These are phyloP conservation scores for Priocnemis perturbator DNA, from an alignment of 2,888 invertebrate genomes.

Conservation along the genomic window DNA sequence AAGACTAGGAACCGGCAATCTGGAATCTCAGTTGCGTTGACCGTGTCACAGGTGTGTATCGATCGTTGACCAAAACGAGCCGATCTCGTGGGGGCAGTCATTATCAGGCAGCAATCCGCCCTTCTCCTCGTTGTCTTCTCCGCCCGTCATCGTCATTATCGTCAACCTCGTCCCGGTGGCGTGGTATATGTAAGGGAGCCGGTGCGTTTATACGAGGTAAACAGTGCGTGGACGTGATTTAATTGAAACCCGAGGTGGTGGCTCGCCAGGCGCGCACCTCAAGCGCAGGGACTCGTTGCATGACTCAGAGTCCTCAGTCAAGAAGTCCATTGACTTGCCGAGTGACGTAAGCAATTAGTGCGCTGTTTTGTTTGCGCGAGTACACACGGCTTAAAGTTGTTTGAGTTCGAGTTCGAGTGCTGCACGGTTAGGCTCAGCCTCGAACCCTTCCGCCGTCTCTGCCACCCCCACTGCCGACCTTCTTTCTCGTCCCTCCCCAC, in stretches of 20 bases:
- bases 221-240: conserved; percentile 71
- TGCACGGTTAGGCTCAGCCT: conserved; percentile 63
- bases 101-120: conserved; percentile 2
- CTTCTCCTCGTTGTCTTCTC: conserved; percentile 24
- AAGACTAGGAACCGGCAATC: too few relatives aligned
- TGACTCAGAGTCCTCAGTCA: conserved; percentile 65
- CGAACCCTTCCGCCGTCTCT: conserved; percentile 48
- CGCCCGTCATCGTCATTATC: conserved; percentile 46
- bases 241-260: conserved; percentile 66
- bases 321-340: conserved; percentile 71
- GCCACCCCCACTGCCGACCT: neutral
- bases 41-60: conserved; percentile 11
- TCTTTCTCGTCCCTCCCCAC: conserved; percentile 12
- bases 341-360: conserved; percentile 73
- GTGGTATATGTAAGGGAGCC: conserved; percentile 40
- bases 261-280: conserved; percentile 4
- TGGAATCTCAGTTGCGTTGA: too few relatives aligned
- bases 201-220: conserved; percentile 67
- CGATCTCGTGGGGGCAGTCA: conserved; percentile 18
- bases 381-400: conserved; percentile 68
- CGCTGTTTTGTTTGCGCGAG: conserved; percentile 69
- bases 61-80: conserved; percentile 12
- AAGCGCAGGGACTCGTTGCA: conserved; percentile 53
- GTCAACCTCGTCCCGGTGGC: conserved; percentile 12
- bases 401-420: conserved; percentile 67